Base-by-base conservation (phyloP, 2,888 invertebrate genomes). In the Netelia fuscicornis region DNA sequence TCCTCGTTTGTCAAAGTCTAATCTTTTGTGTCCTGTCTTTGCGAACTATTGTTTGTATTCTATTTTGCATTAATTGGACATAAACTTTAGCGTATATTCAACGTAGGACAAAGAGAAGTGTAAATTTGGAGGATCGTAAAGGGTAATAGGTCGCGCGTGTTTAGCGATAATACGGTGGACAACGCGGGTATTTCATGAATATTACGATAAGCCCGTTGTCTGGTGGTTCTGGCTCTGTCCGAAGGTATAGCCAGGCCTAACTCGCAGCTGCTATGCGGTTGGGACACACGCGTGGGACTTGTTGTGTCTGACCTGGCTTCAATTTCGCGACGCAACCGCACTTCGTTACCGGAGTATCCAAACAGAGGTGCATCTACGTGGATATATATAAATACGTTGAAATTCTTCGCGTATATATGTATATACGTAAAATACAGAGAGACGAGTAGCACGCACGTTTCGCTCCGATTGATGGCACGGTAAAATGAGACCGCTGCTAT, bases 261-360 rank as follows among this genome's bases (percentile, higher is more conserved):
- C 62, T 62, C 42, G 62, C 70, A 78, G 48, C 67, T 76, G 54
- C 71, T 17, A 17, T 17, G 17, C 17, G 42, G 60, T 42, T 70
- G 68, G 70, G 65, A 75, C 1, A 48, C 74, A 48, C 74, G 76
- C 79, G 80, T 80, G 83, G 83, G 83, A 80, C 65, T 84, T 65
- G 44, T 20, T 25, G 37, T 44, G 48, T 64, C 70, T 76, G 80
- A 84, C 83, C 80, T 71, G 83, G 67, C 83, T 76, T 80, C 75
- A 80, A 84, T 84, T 76, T 65, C 65, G 37, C 56, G 30, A 17
- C 75, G 64, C 79, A 42, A 71, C 80, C 71, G 71, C 25, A 68
- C 83, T 76, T 70, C 30, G 79, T 80, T 84, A 84, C 80, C 62
- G 65, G 76, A 80, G 52, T 80, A 71, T 44, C 58, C 75, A 67